These are phyloP conservation scores for Leptinotarsa juncta DNA, from an alignment of 2,888 invertebrate species.

Conservation along the genomic window DNA sequence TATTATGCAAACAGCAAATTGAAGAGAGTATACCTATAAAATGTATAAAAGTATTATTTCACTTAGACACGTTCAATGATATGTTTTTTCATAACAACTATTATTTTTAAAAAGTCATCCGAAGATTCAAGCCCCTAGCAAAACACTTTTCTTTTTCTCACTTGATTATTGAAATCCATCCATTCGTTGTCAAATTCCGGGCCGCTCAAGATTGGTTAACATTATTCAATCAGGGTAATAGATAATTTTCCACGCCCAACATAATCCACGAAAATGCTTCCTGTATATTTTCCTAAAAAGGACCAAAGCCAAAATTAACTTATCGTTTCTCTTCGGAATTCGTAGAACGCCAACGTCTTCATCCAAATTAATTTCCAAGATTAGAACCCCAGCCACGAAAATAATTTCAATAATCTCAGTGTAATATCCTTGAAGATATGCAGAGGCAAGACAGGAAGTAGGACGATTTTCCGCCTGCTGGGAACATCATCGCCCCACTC, in stretches of 20 bases:
- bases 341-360: slow-evolving; percentile 25
- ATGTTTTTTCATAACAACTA: too few relatives aligned
- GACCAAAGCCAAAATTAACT: slow-evolving; percentile 14
- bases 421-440: slow-evolving; percentile 51
- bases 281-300: slow-evolving; percentile 8
- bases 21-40: too few relatives aligned
- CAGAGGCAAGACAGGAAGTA: slow-evolving; percentile 44
- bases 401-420: slow-evolving; percentile 52
- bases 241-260: not conserved
- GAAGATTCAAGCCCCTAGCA: too few relatives aligned
- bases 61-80: too few relatives aligned
- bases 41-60: too few relatives aligned
- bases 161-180: too few relatives aligned
- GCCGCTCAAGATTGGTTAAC: not conserved
- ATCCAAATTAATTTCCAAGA: slow-evolving; percentile 45
- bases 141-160: too few relatives aligned
- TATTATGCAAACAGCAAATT: too few relatives aligned
- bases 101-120: too few relatives aligned
- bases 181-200: not conserved
- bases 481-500: slow-evolving; percentile 31
- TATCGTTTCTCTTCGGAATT: slow-evolving; percentile 26
- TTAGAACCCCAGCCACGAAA: slow-evolving; percentile 45
- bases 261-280: not conserved
- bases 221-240: not conserved
- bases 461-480: slow-evolving; percentile 58